Conservation (phyloP, 2,888 invertebrate genomes). For the Lysandra coridon region DNA sequence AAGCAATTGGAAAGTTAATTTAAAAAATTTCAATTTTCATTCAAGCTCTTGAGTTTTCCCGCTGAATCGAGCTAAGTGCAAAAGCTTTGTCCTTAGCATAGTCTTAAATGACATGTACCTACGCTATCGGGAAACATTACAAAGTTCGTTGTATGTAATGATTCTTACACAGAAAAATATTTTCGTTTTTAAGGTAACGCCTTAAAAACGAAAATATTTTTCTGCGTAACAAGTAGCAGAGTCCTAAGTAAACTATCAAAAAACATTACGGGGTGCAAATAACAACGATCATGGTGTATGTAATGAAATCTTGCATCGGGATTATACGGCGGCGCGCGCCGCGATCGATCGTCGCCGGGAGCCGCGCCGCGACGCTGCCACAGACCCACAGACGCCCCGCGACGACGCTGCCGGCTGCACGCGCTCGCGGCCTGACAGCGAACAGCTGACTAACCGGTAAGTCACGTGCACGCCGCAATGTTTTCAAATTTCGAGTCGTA, state of each 20-base stretch:
- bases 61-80: neutral
- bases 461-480: constrained; percentile 65
- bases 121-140: constrained; percentile 75
- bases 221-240: constrained; percentile 24
- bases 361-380: constrained; percentile 78
- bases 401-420: constrained; percentile 78
- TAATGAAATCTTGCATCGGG: constrained; percentile 79
- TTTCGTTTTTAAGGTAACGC: neutral
- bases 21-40: neutral
- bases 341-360: constrained; percentile 75
- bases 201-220: neutral
- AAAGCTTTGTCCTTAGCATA: no score
- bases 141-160: constrained; percentile 69
- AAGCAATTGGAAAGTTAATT: neutral
- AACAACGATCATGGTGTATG: constrained; percentile 77
- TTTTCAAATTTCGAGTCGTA: constrained; percentile 62
- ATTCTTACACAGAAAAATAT: neutral
- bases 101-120: constrained; percentile 56
- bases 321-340: constrained; percentile 65
- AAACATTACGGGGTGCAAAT: constrained; percentile 80
- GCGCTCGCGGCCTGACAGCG: constrained; percentile 75
- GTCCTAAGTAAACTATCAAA: constrained; percentile 74
- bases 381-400: constrained; percentile 78
- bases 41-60: no score
- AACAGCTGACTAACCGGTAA: constrained; percentile 79